Evolutionary conservation across 2,113 vertebrate genomes (phyloP).

Genomic region (Prionailurus bengalensis): DNA sequence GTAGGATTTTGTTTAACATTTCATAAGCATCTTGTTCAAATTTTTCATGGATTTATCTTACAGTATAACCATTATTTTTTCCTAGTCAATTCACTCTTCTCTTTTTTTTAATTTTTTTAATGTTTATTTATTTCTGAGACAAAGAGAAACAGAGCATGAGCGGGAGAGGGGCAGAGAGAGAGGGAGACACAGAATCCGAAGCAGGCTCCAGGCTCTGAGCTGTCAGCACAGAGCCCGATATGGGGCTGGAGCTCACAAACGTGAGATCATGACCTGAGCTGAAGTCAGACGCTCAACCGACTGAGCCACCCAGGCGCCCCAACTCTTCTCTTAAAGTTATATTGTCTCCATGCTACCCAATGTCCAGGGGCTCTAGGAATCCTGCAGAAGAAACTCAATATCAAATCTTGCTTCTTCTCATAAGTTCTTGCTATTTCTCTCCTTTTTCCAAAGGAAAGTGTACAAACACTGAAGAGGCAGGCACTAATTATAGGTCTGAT

Average conservation of each 20-base stretch:
- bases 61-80: neutral
- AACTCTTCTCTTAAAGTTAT: neutral
- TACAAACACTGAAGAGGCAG: neutral
- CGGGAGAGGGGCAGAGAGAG: too few relatives aligned
- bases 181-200: too few relatives aligned
- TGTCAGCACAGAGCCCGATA: too few relatives aligned
- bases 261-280: too few relatives aligned
- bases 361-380: neutral
- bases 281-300: too few relatives aligned
- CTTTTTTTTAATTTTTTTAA: neutral
- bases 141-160: too few relatives aligned
- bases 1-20: neutral
- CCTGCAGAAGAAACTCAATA: neutral
- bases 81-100: neutral
- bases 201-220: too few relatives aligned
- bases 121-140: too few relatives aligned
- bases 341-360: neutral
- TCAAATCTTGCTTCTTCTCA: neutral
- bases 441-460: accelerated
- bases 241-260: too few relatives aligned
- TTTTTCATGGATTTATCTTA: neutral
- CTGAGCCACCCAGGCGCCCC: too few relatives aligned
- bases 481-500: neutral
- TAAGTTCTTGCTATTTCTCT: neutral
- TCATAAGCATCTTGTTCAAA: neutral